phyloP scores from a whole-genome alignment of 2,113 vertebrate species.

The Paradoxurus hermaphroditus region DNA sequence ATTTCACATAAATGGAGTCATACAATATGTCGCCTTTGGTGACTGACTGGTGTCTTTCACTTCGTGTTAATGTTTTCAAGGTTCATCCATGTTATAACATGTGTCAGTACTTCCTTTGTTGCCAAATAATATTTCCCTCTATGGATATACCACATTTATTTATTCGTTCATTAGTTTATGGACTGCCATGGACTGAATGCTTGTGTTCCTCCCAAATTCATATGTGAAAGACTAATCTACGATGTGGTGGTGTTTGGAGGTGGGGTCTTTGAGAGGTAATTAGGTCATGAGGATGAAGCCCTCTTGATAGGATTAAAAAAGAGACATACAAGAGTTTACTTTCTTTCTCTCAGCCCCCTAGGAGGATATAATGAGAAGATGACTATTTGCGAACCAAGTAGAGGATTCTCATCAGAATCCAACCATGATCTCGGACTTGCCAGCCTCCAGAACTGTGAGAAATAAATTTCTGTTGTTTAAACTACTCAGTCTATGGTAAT shows the following conservation, averaged over 20 bases:
- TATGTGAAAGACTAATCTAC: neutral
- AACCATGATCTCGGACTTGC: neutral
- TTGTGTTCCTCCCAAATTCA: neutral
- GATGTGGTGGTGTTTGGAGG: neutral
- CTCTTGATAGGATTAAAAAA: neutral
- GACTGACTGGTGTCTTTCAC: neutral
- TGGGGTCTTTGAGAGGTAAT: neutral
- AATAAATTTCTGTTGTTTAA: neutral
- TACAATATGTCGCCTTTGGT: neutral
- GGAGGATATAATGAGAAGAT: neutral
- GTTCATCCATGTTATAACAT: neutral
- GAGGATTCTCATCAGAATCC: neutral
- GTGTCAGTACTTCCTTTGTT: neutral
- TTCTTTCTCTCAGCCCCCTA: neutral
- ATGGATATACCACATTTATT: neutral
- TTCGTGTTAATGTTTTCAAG: neutral
- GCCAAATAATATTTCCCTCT: neutral
- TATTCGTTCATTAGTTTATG: neutral
- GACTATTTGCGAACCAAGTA: neutral
- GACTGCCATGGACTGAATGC: neutral
- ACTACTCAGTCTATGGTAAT: neutral
- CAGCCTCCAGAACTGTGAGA: neutral
- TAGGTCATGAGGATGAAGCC: neutral
- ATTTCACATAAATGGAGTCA: neutral
- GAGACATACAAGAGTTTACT: neutral